Evolutionary conservation across 2,113 vertebrate genomes (phyloP).

Genomic region (Siphamia tubifer): DNA sequence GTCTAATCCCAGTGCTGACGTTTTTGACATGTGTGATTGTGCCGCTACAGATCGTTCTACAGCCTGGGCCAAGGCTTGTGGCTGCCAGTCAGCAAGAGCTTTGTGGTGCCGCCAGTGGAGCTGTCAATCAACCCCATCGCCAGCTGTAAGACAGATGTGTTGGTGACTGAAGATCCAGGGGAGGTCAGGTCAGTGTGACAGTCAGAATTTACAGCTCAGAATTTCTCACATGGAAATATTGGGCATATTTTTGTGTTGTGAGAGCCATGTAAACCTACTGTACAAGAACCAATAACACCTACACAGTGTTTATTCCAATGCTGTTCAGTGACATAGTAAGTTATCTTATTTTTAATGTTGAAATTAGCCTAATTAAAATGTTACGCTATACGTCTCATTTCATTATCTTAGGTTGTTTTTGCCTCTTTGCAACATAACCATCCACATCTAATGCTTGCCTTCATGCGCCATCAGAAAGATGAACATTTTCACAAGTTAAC

Average conservation of each 20-base stretch:
- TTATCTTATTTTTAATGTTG: too few relatives aligned
- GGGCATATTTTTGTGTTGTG: neutral
- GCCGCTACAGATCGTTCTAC: slow-evolving; percentile 91
- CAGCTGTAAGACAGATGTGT: slow-evolving; percentile 97
- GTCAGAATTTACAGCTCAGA: slow-evolving; percentile 46
- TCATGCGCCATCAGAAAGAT: too few relatives aligned
- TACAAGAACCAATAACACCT: too few relatives aligned
- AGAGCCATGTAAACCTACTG: neutral
- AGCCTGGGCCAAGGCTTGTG: slow-evolving; percentile 96
- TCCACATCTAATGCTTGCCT: too few relatives aligned
- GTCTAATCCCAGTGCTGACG: slow-evolving; percentile 14
- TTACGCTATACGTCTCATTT: too few relatives aligned
- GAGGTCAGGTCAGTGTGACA: slow-evolving; percentile 93
- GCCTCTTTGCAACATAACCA: too few relatives aligned
- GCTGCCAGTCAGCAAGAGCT: slow-evolving; percentile 98
- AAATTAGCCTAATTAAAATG: too few relatives aligned
- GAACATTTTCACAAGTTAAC: too few relatives aligned
- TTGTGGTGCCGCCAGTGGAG: slow-evolving; percentile 95
- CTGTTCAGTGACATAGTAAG: too few relatives aligned
- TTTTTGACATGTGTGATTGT: slow-evolving; percentile 18
- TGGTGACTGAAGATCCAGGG: slow-evolving; percentile 95
- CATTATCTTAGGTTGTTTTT: too few relatives aligned
- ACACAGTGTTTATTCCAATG: too few relatives aligned
- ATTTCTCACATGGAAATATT: neutral
- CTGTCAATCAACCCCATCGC: slow-evolving; percentile 97